A percentile compares a stretch with the other conserved stretches of the same genome.
phyloP scores from a whole-genome alignment of 2,797 vertebrate species.

The Lacerta viridis region DNA sequence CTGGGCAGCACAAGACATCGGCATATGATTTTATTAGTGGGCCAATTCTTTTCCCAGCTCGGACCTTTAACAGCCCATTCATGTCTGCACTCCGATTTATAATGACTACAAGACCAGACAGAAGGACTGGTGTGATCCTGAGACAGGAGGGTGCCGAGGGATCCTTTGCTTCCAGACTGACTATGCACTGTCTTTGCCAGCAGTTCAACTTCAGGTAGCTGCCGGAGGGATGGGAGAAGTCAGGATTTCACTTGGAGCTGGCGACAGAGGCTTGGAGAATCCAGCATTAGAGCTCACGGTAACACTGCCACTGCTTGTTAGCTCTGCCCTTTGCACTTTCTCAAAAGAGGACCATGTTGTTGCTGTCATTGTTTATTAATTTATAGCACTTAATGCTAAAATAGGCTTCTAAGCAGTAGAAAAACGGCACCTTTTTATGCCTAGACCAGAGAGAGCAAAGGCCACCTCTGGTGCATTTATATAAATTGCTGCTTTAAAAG shows the following conservation, averaged over 20 bases:
- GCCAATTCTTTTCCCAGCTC: not conserved
- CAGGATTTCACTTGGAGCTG: conserved; percentile 42
- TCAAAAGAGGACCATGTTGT: not conserved
- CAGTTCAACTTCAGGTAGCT: conserved; percentile 48
- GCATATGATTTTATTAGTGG: not conserved
- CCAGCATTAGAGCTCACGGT: conserved; percentile 57
- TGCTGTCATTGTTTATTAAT: no score
- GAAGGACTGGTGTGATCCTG: fast-evolving
- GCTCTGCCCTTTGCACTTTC: fast-evolving
- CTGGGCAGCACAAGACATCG: not conserved
- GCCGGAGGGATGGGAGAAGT: conserved; percentile 64
- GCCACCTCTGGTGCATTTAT: no score
- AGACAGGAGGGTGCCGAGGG: not conserved
- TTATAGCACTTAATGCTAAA: no score
- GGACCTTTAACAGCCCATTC: not conserved
- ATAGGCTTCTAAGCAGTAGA: no score
- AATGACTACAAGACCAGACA: not conserved
- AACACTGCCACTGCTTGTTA: not conserved
- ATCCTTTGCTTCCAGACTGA: not conserved
- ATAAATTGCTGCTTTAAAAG: no score
- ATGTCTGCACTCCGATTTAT: not conserved
- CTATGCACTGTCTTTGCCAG: no score
- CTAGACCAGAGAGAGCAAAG: not conserved
- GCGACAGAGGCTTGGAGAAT: conserved; percentile 67
- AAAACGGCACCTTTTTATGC: no score